Evolutionary conservation across 2,888 invertebrate genomes (phyloP), one percentile per base, ranked within the genome.

Genomic region (Clusia tigrina): DNA sequence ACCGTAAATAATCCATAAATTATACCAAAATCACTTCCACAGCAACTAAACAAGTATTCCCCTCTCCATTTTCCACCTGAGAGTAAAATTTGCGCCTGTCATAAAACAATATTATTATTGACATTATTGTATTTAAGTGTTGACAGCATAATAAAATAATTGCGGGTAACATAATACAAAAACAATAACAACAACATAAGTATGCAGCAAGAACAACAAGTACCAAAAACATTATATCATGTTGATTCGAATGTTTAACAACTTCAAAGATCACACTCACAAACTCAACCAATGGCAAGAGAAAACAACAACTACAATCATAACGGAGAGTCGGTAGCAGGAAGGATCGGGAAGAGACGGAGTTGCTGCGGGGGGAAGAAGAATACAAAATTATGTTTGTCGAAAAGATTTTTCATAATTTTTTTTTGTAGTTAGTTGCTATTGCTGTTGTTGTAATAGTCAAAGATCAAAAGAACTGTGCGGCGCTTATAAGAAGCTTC

Each of bases 61-160:
- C 42, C 10, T 10, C 42, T 10, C 9, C 32, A 32, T 12, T 32
- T 32, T 15, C 15, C 42, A n/a, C n/a, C 42, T 42, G 42, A 42
- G 10, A 42, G 3, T 15, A 17, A 67, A 60, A 67, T 67, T 71
- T 71, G 73, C 74, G 72, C 71, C 71, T 76, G 76, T 76, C 77
- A 79, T 77, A 79, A 77, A 74, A 73, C 77, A 78, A 77, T 75
- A 74, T 77, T 78, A n/a, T n/a, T n/a, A 77, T 79, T 78, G 78
- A 72, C 80, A 78, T 80, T 80, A 77, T 79, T 77, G 75, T 75
- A 73, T 73, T 74, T 74, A 78, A 78, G 79, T 79, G 79, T 78
- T 79, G 79, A 80, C 81, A 79, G 80, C 76, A 78, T 80, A 78
- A 80, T 79, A 80, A 80, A 80, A 80, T 80, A 80, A 80, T 80